Base-by-base conservation (phyloP, 1,140 invertebrate species). In the Listronotus oregonensis region DNA sequence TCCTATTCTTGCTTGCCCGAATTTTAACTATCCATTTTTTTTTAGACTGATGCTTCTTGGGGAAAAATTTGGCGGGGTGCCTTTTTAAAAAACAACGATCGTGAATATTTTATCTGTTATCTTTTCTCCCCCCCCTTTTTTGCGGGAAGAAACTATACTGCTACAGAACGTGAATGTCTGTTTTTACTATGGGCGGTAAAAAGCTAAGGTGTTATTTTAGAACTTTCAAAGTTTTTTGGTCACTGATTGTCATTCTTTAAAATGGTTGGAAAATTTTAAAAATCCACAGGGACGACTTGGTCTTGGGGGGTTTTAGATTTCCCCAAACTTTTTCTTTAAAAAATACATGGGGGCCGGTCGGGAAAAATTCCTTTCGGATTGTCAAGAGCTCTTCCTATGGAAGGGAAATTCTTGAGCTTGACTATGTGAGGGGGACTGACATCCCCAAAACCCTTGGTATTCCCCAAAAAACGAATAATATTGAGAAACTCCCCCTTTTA, bases 151-250 rank as follows among this genome's bases (percentile, higher is more conserved):
- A 85, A 69, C 67, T n/a, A n/a, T n/a, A n/a, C n/a, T n/a, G n/a
- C n/a, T n/a, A n/a, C n/a, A n/a, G n/a, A n/a, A n/a, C n/a, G 73
- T 52, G 82, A 85, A 76, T 78, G 77, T 56, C 66, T 84, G 27
- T 79, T 80, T 0, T 73, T 84, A 14, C 44, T 85, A 3, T 75
- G 71, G 66, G 75, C 6, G 66, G 84, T 1, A 67, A 81, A 58
- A 77, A 81, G 46, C 79, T n/a, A 54, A 46, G 72, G 27, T 64
- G 57, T 37, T 85, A 79, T 71, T 46, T 84, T 1, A 73, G 79
- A 52, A 75, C 6, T 72, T 62, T 8, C 59, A 76, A 14, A 82
- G 85, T n/a, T 57, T 75, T 5, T 73, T 84, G 1, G 65, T 79
- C n/a, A 84, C 82, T 0, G 82, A 85, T 64, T 81, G 83, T n/a